phyloP scores from a whole-genome alignment of 2,113 vertebrate genomes.

The cattle (Bos taurus) region ARS-UCD2.0 NC_037334.1:104442501-104443000 shows the following conservation, averaged over 20 bases:
- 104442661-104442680: too few species aligned
- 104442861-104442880: background rate
- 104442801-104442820: background rate
- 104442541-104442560: too few species aligned
- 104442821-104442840: background rate
- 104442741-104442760: too few species aligned
- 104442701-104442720: too few species aligned
- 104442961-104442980: background rate
- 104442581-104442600: too few species aligned
- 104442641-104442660: too few species aligned
- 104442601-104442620: too few species aligned
- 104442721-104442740: too few species aligned
- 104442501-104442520: background rate
- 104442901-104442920: background rate
- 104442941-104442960: background rate
- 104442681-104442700: too few species aligned
- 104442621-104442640: too few species aligned
- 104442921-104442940: background rate
- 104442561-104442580: too few species aligned
- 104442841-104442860: background rate
- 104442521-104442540: background rate
- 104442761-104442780: too few species aligned
- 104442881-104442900: background rate
- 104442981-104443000: background rate
- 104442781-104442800: background rate